A percentile compares a stretch with the other conserved stretches of the same genome.
These are phyloP conservation scores for Gallinago nigripennis DNA, from an alignment of 2,797 vertebrate genomes.

Conservation along the genomic window DNA sequence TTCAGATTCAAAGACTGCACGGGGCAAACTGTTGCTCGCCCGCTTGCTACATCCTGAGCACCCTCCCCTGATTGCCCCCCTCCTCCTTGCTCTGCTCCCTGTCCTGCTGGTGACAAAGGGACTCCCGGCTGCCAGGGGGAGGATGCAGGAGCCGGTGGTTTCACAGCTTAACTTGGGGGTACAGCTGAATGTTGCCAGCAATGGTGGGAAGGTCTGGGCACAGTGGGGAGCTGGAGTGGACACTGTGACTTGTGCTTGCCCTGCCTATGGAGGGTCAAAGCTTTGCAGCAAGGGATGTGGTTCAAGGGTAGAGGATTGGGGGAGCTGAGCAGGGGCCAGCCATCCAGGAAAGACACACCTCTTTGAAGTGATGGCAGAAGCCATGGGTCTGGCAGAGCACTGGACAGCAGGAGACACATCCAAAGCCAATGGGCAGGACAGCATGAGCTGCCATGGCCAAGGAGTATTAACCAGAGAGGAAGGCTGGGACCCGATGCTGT, in stretches of 20 bases:
- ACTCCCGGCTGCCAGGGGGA: accelerated
- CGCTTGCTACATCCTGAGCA: not conserved
- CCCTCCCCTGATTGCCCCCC: accelerated
- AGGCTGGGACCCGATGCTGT: not conserved
- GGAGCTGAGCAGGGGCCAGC: not conserved
- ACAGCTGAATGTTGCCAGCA: not conserved
- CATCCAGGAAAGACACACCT: not conserved
- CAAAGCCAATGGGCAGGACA: accelerated
- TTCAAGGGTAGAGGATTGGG: not conserved
- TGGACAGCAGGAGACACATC: not conserved
- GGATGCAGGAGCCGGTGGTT: not conserved
- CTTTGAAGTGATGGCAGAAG: not conserved
- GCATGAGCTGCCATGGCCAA: not conserved
- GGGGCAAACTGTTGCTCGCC: not conserved
- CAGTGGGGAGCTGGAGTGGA: not conserved
- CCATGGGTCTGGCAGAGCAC: not conserved
- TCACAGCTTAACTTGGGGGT: not conserved
- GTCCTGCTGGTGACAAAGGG: not conserved
- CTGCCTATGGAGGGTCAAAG: accelerated
- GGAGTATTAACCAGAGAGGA: not conserved
- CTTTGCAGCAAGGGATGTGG: not conserved
- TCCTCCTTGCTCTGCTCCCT: not conserved
- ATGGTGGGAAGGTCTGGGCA: not conserved
- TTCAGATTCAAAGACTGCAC: accelerated
- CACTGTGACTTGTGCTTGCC: not conserved